Evolutionary conservation across 2,888 invertebrate species (phyloP).

Genomic region (Tenthredo mesomela): DNA sequence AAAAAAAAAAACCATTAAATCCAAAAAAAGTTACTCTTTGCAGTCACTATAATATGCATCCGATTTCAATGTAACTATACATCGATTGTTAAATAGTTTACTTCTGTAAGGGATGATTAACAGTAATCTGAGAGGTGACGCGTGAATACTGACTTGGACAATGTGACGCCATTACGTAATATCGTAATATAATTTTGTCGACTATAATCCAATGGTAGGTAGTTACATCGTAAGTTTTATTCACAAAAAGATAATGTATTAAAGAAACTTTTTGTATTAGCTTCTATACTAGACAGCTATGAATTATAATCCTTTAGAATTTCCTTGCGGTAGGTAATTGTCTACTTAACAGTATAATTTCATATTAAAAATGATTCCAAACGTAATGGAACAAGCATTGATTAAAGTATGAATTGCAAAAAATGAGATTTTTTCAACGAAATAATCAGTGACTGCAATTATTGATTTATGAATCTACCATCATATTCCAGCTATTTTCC

Average conservation of each 20-base stretch:
- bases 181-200: constrained; percentile 34
- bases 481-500: neutral
- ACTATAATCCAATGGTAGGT: constrained; percentile 33
- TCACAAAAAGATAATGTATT: constrained; percentile 26
- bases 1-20: neutral
- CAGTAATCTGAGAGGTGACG: constrained; percentile 39
- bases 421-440: neutral
- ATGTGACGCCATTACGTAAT: constrained; percentile 49
- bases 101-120: neutral
- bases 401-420: neutral
- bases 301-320: constrained; percentile 11
- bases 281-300: neutral
- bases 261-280: neutral
- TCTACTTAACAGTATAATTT: constrained; percentile 12
- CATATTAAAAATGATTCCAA: neutral
- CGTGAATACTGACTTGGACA: constrained; percentile 54
- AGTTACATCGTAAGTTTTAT: constrained; percentile 41
- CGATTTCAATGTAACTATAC: neutral
- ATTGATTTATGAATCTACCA: neutral
- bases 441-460: neutral
- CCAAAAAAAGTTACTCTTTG: neutral
- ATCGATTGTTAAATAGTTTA: neutral
- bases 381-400: neutral
- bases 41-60: too few relatives aligned
- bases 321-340: neutral